Evolutionary conservation across 2,797 vertebrate species (phyloP), one percentile per base, ranked within the genome.

Genomic region (Halcyon leucocephala): DNA sequence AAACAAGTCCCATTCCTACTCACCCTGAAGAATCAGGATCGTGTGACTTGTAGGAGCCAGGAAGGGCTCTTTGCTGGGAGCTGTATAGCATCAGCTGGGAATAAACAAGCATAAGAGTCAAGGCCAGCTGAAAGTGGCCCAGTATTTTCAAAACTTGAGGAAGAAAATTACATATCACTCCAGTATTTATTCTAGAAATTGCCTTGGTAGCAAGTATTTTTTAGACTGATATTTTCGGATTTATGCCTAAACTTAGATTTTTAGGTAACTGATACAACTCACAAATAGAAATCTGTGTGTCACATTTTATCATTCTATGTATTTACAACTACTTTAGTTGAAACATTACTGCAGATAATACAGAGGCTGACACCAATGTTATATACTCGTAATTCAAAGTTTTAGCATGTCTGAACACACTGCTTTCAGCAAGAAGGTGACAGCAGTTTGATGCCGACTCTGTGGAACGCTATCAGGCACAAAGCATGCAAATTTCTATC

Each of bases 1-100:
- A 54, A 80, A 79, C 4, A 2, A 33, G 33, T 41, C 49, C 25
- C 6, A 35, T 29, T 82, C 25, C 37, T 52, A 25, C n/a, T 67
- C 33, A 33, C 8, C 3, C 10, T 42, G 65, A 80, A 70, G 51
- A 73, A 49, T 13, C 22, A 25, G 24, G 5, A 17, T 54, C 51
- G 64, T 67, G 19, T 1, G 1, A 26, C 49, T 82, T 0, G 0
- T n/a, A 67, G 25, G 8, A 74, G 9, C 64, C n/a, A 79, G 26
- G 67, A 72, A 67, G 16, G 41, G 20, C 33, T 79, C 39, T 62
- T 49, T 82, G 31, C 29, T 21, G 55, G 41, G 28, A 77, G 6
- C 21, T 37, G 22, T 28, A 35, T 31, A 55, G 65, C 11, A 73
- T 4, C 25, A 22, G 12, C 26, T 62, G 29, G 20, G 42, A 81